Evolutionary conservation across 2,888 invertebrate genomes (phyloP).

Genomic region (Sisyra nigra): DNA sequence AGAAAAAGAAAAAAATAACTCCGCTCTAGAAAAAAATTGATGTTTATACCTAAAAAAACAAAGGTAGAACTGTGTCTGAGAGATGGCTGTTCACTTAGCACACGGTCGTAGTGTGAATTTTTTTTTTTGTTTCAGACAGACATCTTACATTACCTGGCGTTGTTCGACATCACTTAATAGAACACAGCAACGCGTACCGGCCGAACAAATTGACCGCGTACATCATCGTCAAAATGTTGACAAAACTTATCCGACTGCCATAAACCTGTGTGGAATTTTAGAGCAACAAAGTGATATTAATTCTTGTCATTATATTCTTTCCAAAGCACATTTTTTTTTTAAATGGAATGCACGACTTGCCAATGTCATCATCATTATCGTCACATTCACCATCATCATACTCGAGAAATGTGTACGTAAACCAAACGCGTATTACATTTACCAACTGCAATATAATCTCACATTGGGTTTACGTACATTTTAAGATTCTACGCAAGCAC

Average conservation of each 20-base stretch:
- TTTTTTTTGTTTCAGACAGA: background rate
- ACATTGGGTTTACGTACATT: too few relatives aligned
- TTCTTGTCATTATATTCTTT: conserved; percentile 1
- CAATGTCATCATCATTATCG: too few relatives aligned
- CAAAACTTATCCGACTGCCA: conserved; percentile 5
- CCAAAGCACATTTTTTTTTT: background rate
- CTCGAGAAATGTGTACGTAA: too few relatives aligned
- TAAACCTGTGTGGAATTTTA: conserved; percentile 7
- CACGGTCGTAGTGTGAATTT: background rate
- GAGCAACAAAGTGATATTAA: conserved; percentile 4
- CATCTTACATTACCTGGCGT: conserved; percentile 6
- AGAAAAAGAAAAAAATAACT: conserved; percentile 1
- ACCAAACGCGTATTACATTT: too few relatives aligned
- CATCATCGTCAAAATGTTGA: conserved; percentile 6
- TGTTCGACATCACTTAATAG: background rate
- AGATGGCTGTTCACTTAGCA: conserved; percentile 1
- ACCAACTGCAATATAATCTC: too few relatives aligned
- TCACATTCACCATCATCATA: too few relatives aligned
- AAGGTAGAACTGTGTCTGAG: conserved; percentile 5
- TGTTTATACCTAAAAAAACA: conserved; percentile 6
- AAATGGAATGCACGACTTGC: too few relatives aligned
- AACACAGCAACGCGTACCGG: background rate
- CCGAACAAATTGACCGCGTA: background rate
- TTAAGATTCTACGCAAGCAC: too few relatives aligned
- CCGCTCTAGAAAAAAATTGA: conserved; percentile 7